Evolutionary conservation across 2,113 vertebrate genomes (phyloP), one percentile per base, ranked within the genome.

Genomic region (Rhea americana): DNA sequence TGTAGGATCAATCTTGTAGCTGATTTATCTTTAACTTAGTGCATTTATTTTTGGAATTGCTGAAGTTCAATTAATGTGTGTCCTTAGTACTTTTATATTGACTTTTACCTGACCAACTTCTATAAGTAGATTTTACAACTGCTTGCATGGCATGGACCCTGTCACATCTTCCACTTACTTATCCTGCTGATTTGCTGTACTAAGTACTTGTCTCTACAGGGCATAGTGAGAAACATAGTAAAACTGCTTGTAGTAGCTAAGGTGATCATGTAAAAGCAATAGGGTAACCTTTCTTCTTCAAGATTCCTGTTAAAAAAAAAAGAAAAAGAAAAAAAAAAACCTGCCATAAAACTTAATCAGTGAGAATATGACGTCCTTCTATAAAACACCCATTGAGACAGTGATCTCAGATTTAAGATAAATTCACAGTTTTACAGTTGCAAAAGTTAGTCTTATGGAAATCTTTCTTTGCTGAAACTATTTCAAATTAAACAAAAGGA

Each of bases 341-440:
- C 26, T 67, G 22, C n/a, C 37, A 12, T 95, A 93, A 96, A 96
- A 82, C 1, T 5, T 72, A 73, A 87, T 92, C 26, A 32, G 12
- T 14, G 4, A 66, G 55, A 74, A 20, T 8, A 32, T 13, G 47
- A 56, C 48, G 68, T 90, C 48, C 19, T 21, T 50, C 35, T 75
- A 6, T 67, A 18, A 32, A 76, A 63, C 82, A 74, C 32, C 35
- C 82, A 59, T n/a, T 56, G 32, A 21, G 41, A 89, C 73, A 7
- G 2, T 50, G 86, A 72, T 59, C 86, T 63, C 1, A 62, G 32
- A 30, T 8, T 28, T 51, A 53, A 0, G 39, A 50, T 71, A 56
- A 51, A 80, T 43, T 72, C 50, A 20, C 39, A n/a, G 3, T 20
- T 80, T 65, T 30, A 6, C 62, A 62, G 13, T 53, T 30, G 2